Base-by-base conservation (phyloP, 2,888 invertebrate species). In the Zele albiditarsus region DNA sequence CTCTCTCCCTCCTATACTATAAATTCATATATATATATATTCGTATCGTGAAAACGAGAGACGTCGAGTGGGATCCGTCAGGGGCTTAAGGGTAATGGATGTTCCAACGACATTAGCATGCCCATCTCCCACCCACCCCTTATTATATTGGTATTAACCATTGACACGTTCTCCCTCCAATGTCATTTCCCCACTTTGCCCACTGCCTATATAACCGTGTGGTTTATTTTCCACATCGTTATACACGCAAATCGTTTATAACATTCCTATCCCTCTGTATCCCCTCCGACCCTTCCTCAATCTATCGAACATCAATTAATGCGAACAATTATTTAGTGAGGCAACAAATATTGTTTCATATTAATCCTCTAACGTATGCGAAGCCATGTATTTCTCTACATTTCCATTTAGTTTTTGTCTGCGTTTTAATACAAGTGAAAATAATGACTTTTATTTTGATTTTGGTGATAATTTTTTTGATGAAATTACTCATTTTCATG, bases 71-170 rank as follows among this genome's bases (percentile, higher is more conserved):
- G 85, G 85, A 88, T 88, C 86, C 86, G 81, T 88, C 88, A 83
- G 82, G 82, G 68, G 75, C 88, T 89, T 87, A 88, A 68, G 81
- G 83, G 85, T 88, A 88, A 88, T 89, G 85, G 87, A 88, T 88
- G 88, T 87, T 84, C 80, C 82, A 84, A 83, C 83, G 84, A 86
- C 86, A 88, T 88, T 88, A 88, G 88, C 88, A 88, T 88, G 84
- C 84, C 84, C 53, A 53, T 53, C 53, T 53, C 81, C 75, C 73
- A 57, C 60, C 58, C 71, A 1, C 69, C 82, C 80, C 79, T 84
- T 87, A 88, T 87, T 88, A 75, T 75, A 88, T 88, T 88, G 87
- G 84, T 82, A 87, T 88, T 86, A 88, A 81, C 79, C 76, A 73
- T 78, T 80, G 80, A 80, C 79, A 77, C 75, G 77, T 71, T 25